phyloP scores from a whole-genome alignment of 37 sponge, comb jelly and placozoan genomes.

The Mnemiopsis leidyi region DNA sequence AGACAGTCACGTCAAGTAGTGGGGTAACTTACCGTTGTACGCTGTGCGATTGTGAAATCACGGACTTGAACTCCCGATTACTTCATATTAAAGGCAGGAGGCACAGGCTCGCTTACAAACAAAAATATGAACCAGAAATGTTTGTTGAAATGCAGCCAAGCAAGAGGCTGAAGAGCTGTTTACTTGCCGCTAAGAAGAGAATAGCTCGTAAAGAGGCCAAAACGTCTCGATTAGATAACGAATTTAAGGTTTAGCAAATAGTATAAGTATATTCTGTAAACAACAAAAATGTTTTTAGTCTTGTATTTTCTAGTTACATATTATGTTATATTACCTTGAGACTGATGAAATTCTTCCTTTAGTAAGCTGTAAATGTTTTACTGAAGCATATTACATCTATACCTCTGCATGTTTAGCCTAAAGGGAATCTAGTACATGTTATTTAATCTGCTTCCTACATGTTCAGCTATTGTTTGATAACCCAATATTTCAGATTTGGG shows the following conservation, averaged over 20 bases:
- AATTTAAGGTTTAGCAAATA: slow-evolving; percentile 29
- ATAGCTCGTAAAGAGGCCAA: background rate
- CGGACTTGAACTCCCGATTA: background rate
- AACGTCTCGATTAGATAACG: background rate
- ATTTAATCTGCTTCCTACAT: too few relatives aligned
- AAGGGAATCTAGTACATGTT: too few relatives aligned
- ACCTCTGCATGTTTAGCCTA: too few relatives aligned
- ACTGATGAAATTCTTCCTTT: too few relatives aligned
- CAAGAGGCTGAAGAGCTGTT: background rate
- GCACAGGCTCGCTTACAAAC: slow-evolving; percentile 29
- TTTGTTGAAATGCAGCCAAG: slow-evolving; percentile 29
- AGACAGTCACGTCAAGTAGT: background rate
- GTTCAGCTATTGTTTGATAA: too few relatives aligned
- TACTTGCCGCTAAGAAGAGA: slow-evolving; percentile 30
- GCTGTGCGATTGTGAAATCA: slow-evolving; percentile 6
- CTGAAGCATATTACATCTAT: too few relatives aligned
- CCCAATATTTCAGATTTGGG: slow-evolving; percentile 66
- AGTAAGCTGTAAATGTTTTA: too few relatives aligned
- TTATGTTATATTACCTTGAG: too few relatives aligned
- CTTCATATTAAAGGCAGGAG: slow-evolving; percentile 16
- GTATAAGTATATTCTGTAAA: too few relatives aligned
- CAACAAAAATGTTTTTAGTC: too few relatives aligned
- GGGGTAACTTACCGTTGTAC: background rate
- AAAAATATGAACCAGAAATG: slow-evolving; percentile 18
- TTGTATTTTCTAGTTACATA: too few relatives aligned